These are phyloP conservation scores for Neodon shergylaensis DNA, from an alignment of 2,113 vertebrate species.

Conservation along the genomic window DNA sequence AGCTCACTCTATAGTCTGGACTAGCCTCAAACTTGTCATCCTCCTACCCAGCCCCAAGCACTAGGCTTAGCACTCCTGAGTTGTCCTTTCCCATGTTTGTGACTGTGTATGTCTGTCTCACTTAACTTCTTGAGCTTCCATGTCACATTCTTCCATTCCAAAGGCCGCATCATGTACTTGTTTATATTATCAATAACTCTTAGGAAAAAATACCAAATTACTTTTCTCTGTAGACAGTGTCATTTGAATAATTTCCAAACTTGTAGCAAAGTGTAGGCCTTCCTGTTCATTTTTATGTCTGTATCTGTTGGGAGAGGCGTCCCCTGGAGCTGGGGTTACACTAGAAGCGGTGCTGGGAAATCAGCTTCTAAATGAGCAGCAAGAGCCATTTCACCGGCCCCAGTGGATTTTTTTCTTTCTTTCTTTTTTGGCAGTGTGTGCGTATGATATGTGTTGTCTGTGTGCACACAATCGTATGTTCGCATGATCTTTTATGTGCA, in stretches of 20 bases:
- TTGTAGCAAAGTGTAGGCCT: neutral
- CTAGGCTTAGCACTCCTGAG: neutral
- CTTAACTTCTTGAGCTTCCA: neutral
- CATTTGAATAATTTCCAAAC: slow-evolving; percentile 36
- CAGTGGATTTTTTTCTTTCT: neutral
- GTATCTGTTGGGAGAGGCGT: neutral
- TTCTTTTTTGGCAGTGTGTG: neutral
- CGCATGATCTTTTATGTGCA: neutral
- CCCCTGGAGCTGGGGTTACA: neutral
- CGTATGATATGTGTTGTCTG: neutral
- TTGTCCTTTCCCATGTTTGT: neutral
- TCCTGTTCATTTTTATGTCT: neutral
- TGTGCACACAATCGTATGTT: neutral
- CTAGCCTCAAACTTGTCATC: neutral
- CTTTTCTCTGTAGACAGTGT: slow-evolving; percentile 7
- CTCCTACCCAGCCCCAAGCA: neutral
- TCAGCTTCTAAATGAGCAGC: neutral
- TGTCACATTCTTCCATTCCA: neutral
- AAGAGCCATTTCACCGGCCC: neutral
- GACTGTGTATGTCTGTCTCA: slow-evolving; percentile 8
- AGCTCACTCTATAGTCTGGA: neutral
- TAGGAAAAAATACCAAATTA: neutral
- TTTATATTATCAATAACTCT: slow-evolving; percentile 6
- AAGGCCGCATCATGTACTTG: neutral
- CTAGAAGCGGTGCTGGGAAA: neutral